Evolutionary conservation across 2,113 vertebrate genomes (phyloP).

Genomic region (Mungos mungo): DNA sequence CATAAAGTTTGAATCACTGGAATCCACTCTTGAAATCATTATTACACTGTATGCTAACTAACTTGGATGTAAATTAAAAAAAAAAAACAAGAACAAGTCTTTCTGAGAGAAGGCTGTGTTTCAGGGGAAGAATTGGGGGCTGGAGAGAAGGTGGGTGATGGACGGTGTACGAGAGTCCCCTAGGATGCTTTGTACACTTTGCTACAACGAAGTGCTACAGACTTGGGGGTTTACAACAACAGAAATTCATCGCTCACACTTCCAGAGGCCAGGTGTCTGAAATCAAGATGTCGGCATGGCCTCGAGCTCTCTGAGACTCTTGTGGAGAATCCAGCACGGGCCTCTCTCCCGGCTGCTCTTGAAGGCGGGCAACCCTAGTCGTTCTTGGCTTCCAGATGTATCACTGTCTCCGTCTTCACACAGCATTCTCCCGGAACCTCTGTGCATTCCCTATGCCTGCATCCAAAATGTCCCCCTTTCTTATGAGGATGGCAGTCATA

Average conservation of each 20-base stretch:
- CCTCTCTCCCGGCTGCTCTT: neutral
- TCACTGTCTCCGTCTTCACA: neutral
- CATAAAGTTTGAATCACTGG: no score
- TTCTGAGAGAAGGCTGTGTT: accelerated
- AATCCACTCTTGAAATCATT: no score
- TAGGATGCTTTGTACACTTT: no score
- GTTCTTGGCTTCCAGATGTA: neutral
- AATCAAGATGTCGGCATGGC: accelerated
- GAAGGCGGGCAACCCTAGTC: accelerated
- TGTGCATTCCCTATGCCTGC: neutral
- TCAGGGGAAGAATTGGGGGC: neutral
- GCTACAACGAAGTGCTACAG: neutral
- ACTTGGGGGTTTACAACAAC: neutral
- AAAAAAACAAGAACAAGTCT: neutral
- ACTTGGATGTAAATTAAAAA: no score
- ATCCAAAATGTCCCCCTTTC: neutral
- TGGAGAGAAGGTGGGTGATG: neutral
- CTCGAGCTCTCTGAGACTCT: no score
- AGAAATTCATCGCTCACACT: neutral
- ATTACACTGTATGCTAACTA: no score
- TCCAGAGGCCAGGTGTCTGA: neutral
- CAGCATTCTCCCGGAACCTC: neutral
- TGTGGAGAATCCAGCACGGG: accelerated
- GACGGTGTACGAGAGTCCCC: neutral
- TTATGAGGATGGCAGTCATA: neutral